These are phyloP conservation scores for Oxyruncus cristatus DNA, from an alignment of 2,113 vertebrate genomes.

Conservation along the genomic window DNA sequence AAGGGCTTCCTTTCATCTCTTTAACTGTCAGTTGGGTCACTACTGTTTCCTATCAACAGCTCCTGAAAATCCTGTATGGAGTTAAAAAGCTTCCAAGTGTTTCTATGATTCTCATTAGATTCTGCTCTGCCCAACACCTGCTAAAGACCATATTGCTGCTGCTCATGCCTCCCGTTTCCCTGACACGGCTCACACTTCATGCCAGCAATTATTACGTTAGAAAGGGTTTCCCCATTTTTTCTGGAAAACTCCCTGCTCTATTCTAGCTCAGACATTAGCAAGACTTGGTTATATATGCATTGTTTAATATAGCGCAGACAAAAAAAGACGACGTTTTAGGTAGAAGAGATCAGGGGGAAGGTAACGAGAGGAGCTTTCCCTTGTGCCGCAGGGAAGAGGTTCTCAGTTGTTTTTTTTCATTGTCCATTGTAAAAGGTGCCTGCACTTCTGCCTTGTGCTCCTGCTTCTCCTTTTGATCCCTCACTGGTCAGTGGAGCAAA, in stretches of 20 bases:
- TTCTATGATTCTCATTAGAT: conserved; percentile 61
- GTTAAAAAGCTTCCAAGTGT: conserved; percentile 68
- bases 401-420: not conserved
- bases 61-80: conserved; percentile 52
- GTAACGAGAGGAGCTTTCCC: not conserved
- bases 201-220: not conserved
- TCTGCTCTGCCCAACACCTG: conserved; percentile 41
- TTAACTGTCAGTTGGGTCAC: conserved; percentile 67
- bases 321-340: not conserved
- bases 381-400: not conserved
- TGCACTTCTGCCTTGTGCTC: not conserved
- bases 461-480: not conserved
- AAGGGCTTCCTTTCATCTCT: conserved; percentile 77
- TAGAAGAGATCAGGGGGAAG: not conserved
- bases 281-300: not conserved
- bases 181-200: not conserved
- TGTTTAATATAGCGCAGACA: not conserved
- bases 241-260: not conserved
- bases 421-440: not conserved
- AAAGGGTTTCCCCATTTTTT: not conserved
- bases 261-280: not conserved
- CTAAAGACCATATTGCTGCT: conserved; percentile 27
- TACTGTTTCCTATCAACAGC: conserved; percentile 61
- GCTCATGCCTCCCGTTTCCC: not conserved
- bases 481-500: not conserved